Base-by-base conservation (phyloP, 1,140 invertebrate species). In the Bombus cullumanus region DNA sequence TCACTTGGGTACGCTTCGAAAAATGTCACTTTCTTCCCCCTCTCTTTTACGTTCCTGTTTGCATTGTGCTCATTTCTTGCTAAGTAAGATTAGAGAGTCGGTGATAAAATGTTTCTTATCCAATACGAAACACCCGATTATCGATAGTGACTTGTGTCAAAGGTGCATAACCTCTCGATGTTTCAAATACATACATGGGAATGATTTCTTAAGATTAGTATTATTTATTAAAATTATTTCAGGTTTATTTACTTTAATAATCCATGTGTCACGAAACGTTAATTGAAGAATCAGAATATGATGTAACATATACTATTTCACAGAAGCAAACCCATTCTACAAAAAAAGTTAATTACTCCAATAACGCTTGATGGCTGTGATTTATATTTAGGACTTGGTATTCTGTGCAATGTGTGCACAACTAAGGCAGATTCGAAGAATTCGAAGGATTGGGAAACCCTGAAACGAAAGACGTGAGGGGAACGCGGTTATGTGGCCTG, bases 401-500 rank as follows among this genome's bases (percentile, higher is more conserved):
- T 75, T 39, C 8, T 18, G 15, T 22, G 57, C 9, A 28, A 78
- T 43, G n/a, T 43, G n/a, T 37, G 25, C 8, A 18, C n/a, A 41
- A 9, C 39, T 25, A 28, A 53, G 22, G 9, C 12, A 37, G 22
- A 37, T 77, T 68, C 64, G 25, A 25, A n/a, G 75, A 71, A 62
- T 62, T 8, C n/a, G n/a, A 47, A 72, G 37, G 53, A 79, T 80
- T 79, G 83, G 83, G 76, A 84, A 84, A 72, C 83, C 83, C 83
- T 84, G 75, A 73, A 86, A 73, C 34, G 59, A 41, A 43, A 79
- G 75, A 81, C 73, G 34, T 18, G 64, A 31, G 64, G 64, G 15
- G 64, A 53, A 59, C 72, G 39, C 73, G 76, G 81, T 78, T 90
- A 88, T 78, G 86, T 80, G 83, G 74, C 69, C 84, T 73, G 64